Base-by-base conservation (phyloP, 2,797 vertebrate genomes). In the Gymnothorax javanicus region DNA sequence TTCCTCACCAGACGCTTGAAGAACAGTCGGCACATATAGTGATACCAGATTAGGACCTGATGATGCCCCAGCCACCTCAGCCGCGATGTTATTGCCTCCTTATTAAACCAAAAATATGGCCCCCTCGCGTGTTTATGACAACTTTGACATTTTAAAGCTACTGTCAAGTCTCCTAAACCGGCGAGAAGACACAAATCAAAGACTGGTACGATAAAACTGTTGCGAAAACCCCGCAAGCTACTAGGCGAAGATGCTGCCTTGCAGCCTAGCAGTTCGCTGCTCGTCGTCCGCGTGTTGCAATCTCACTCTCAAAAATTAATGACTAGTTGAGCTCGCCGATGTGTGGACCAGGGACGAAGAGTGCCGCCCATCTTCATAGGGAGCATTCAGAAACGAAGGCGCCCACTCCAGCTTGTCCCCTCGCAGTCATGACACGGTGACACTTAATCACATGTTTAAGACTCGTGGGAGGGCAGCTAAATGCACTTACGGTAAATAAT, bases 281-380 rank as follows among this genome's bases (percentile, higher is more conserved):
- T 0, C 56, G 84, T 86, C 86, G 84, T 87, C 86, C 85, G 86
- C 13, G 82, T 87, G 77, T 85, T 60, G 82, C 88, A 64, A 87
- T 88, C 87, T 86, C 69, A 67, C 87, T 85, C 71, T 91, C 89
- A 91, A 89, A 90, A 91, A 91, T 90, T 90, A 90, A 90, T 92
- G 89, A 91, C 90, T 86, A 86, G 73, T 50, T 67, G 4, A 56
- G 73, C 75, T 33, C 12, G 43, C 4, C 43, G 11, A 59, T 7
- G 17, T 56, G 85, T 86, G 88, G 86, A 73, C 86, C 60, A 86
- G 25, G n/a, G 88, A 79, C 89, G 88, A 88, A 87, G 87, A 89
- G 87, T 87, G 88, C 86, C 25, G 87, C 87, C 79, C 87, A 87
- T 84, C 60, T 84, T 90, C 86, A 86, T 87, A 79, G 87, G 87